Percentiles rank a stretch among this genome's conserved stretches.
Conservation (phyloP, 1,140 invertebrate genomes). For the Helicoverpa armigera region DNA sequence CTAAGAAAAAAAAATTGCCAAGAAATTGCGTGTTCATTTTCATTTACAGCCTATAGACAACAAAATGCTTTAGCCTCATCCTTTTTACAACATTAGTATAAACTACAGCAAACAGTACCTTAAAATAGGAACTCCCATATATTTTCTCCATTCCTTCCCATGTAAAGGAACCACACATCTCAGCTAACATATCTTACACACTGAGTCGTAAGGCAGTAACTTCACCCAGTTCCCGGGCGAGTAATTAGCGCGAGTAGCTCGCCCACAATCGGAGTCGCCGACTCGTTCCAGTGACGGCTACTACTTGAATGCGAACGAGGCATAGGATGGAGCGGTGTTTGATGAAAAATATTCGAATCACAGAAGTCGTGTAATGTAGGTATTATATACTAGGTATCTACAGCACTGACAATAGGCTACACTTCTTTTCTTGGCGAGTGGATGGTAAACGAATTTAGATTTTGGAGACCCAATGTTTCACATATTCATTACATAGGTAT, state of each 20-base stretch:
- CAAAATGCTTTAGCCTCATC: too few species aligned
- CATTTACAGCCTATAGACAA: too few species aligned
- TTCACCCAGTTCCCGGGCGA: constrained; percentile 32
- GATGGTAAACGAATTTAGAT: too few species aligned
- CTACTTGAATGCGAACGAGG: constrained; percentile 20
- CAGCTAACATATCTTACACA: background rate
- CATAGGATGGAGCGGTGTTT: background rate
- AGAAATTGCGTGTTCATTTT: too few species aligned
- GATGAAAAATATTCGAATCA: background rate
- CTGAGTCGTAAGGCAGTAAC: constrained; percentile 12
- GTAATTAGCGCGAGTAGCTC: constrained; percentile 29
- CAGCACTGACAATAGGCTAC: too few species aligned
- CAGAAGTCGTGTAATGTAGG: background rate
- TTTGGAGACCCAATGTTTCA: too few species aligned
- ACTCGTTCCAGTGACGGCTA: constrained; percentile 58
- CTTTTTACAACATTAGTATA: too few species aligned
- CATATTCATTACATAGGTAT: too few species aligned
- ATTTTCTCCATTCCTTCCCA: background rate
- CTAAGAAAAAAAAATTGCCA: too few species aligned
- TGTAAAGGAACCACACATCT: background rate
- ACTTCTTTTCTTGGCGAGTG: too few species aligned
- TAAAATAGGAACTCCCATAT: background rate
- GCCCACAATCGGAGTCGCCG: constrained; percentile 65
- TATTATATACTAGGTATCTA: too few species aligned
- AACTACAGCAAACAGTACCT: too few species aligned